phyloP scores from a whole-genome alignment of 1,140 invertebrate species.

The Trypoxylus dichotomus region DNA sequence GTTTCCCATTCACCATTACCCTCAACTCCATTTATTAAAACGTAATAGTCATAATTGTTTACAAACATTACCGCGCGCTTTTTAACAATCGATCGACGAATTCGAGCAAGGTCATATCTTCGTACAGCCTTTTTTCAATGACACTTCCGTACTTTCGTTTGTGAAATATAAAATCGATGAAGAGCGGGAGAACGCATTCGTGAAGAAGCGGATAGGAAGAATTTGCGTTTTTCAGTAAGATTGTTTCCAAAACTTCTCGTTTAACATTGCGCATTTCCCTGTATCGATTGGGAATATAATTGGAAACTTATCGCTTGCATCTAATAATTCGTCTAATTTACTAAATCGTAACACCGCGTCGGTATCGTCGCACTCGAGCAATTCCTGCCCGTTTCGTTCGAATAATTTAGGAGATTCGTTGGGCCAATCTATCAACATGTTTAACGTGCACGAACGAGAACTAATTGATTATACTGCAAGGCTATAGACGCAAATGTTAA shows the following conservation, averaged over 20 bases:
- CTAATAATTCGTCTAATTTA: not conserved
- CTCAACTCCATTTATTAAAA: slow-evolving; percentile 55
- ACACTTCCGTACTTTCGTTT: slow-evolving; percentile 57
- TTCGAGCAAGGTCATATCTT: slow-evolving; percentile 59
- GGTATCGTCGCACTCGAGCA: not conserved
- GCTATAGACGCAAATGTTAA: not conserved
- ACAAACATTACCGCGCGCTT: slow-evolving; percentile 62
- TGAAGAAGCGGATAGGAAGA: slow-evolving; percentile 57
- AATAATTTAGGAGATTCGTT: slow-evolving; percentile 4
- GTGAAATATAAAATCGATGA: slow-evolving; percentile 53
- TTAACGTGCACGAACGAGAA: not conserved
- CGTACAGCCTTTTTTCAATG: slow-evolving; percentile 60
- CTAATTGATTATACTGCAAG: not conserved
- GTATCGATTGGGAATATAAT: slow-evolving; percentile 53
- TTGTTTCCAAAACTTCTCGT: slow-evolving; percentile 44
- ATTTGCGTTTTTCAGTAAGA: slow-evolving; percentile 54
- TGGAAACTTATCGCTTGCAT: slow-evolving; percentile 52
- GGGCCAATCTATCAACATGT: slow-evolving; percentile 23
- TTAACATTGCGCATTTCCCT: slow-evolving; percentile 51
- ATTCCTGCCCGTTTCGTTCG: not conserved
- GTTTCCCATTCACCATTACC: slow-evolving; percentile 56
- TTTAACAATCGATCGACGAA: slow-evolving; percentile 61
- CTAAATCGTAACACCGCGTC: not conserved
- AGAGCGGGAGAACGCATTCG: slow-evolving; percentile 54
- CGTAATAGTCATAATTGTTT: slow-evolving; percentile 56